Percentiles rank a stretch among this genome's conserved stretches.
phyloP scores from a whole-genome alignment of 2,797 vertebrate genomes.

The Hapalemur alaotrensis region DNA sequence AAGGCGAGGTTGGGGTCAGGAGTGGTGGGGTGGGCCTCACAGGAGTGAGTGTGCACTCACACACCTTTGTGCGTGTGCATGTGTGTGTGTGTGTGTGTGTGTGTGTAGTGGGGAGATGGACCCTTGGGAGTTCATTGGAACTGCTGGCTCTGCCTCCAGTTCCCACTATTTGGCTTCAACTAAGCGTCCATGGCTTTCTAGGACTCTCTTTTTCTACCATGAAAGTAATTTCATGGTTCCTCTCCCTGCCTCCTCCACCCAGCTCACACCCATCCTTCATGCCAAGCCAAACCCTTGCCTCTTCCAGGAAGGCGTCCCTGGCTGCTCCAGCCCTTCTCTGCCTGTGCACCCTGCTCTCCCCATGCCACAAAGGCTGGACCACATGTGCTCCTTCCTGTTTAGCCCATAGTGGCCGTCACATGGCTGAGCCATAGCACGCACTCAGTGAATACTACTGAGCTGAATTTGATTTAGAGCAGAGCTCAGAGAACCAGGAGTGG shows the following conservation, averaged over 20 bases:
- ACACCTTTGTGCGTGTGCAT: too few relatives aligned
- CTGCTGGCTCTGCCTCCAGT: background rate
- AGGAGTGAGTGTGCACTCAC: background rate
- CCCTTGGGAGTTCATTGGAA: background rate
- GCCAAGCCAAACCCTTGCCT: background rate
- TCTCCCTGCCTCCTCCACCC: background rate
- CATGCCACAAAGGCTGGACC: background rate
- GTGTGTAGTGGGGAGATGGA: background rate
- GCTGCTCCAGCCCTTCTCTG: background rate
- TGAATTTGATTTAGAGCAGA: conserved; percentile 21
- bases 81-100: background rate
- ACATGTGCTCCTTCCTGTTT: background rate
- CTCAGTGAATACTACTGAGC: background rate
- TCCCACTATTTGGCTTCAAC: background rate
- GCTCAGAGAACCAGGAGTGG: conserved; percentile 51
- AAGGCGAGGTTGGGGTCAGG: background rate
- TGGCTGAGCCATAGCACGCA: background rate
- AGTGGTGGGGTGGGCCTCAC: too few relatives aligned
- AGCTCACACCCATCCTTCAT: background rate
- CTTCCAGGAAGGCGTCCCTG: background rate
- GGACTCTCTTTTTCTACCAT: background rate
- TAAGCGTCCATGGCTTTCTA: conserved; percentile 2
- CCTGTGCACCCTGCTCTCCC: background rate
- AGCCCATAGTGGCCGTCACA: background rate
- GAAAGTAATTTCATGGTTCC: background rate